Evolutionary conservation across 2,888 invertebrate species (phyloP), one percentile per base, ranked within the genome.

Genomic region (Melanotus villosus): DNA sequence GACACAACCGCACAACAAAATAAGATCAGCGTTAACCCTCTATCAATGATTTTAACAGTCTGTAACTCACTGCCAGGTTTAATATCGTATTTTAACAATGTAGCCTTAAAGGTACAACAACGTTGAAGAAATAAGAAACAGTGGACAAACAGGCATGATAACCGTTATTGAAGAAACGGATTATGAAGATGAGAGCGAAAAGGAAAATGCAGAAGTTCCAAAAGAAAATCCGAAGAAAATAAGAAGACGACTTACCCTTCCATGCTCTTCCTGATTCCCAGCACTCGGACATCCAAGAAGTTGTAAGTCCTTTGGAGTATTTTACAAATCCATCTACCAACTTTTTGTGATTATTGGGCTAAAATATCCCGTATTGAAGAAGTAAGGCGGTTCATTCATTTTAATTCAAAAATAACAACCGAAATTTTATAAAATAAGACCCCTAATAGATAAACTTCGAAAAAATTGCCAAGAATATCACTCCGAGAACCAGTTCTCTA

Each of bases 311-410:
- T 30, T 63, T 54, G 14, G 63, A 68, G 57, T 68, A 68, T 36
- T 68, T 68, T 59, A 45, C 47, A 19, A 21, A 62, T 72, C 21
- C 58, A 68, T 36, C 64, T 73, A 36, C 68, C 73, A 0, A 45
- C 66, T 21, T 54, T 62, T 36, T 43, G 50, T 0, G 59, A 68
- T 47, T 71, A 65, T 45, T 68, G 60, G 65, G 14, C 50, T 50
- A 21, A 7, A 18, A n/a, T 12, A 62, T 50, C 60, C 7, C 43
- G 43, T 12, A 34, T 62, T 26, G 19, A 32, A 34, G 52, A 52
- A 63, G 59, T 56, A 64, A 73, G 69, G 41, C 65, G 70, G 57
- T 73, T 26, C 50, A 41, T 67, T 23, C 69, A 56, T 54, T 72
- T 54, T 45, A 67, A 73, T 65, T 57, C 50, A 18, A 18, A 67